Evolutionary conservation across 2,888 invertebrate species (phyloP).

Genomic region (Xiphydria camelus): DNA sequence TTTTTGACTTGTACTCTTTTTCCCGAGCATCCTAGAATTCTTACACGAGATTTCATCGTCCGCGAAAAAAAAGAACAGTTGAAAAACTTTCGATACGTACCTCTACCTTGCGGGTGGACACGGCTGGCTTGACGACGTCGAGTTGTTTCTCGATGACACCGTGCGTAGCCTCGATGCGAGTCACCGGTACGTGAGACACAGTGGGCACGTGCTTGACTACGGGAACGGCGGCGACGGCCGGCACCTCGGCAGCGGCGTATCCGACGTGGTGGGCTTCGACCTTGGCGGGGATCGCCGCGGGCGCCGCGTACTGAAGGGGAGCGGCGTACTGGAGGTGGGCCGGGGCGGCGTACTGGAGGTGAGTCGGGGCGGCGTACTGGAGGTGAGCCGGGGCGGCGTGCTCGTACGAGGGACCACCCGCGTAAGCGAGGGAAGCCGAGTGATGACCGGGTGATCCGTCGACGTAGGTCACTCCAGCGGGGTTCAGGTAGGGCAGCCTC

Average conservation of each 20-base stretch:
- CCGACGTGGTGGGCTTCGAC: slow-evolving; percentile 45
- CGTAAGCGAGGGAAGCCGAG: slow-evolving; percentile 35
- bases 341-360: slow-evolving; percentile 10
- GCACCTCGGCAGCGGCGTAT: slow-evolving; percentile 48
- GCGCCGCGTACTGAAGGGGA: slow-evolving; percentile 31
- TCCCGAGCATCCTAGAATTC: too few relatives aligned
- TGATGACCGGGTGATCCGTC: slow-evolving; percentile 41
- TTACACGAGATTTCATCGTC: too few relatives aligned
- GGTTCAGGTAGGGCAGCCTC: slow-evolving; percentile 59
- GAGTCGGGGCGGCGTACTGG: slow-evolving; percentile 9
- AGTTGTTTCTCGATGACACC: slow-evolving; percentile 62
- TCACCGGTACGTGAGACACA: slow-evolving; percentile 60
- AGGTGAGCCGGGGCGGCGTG: slow-evolving; percentile 17
- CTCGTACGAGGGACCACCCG: slow-evolving; percentile 13
- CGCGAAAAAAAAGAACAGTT: too few relatives aligned
- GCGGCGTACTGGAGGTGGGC: slow-evolving; percentile 18
- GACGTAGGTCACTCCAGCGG: slow-evolving; percentile 62
- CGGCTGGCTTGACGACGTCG: slow-evolving; percentile 64
- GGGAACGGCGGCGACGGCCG: slow-evolving; percentile 48
- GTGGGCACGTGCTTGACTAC: slow-evolving; percentile 56
- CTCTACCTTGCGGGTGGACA: slow-evolving; percentile 63
- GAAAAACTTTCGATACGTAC: too few relatives aligned
- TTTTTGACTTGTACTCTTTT: too few relatives aligned
- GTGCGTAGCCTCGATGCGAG: slow-evolving; percentile 59
- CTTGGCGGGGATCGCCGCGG: slow-evolving; percentile 34